Evolutionary conservation across 2,113 vertebrate species (phyloP), one percentile per base, ranked within the genome.

Genomic region (Triplophysa dalaica): DNA sequence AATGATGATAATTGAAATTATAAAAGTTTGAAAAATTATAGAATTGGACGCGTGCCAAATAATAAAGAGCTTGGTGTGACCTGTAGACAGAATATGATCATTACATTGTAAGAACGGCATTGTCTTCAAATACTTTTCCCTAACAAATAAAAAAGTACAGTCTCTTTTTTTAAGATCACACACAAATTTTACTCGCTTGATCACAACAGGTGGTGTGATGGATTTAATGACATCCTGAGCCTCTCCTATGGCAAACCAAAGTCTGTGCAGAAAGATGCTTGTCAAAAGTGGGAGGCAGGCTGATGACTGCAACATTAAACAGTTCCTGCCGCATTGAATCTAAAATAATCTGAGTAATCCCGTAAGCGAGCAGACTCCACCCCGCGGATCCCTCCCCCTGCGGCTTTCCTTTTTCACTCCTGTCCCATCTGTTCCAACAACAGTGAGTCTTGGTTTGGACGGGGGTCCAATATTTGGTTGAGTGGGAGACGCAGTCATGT

Each of bases 261-360:
- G 43, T 62, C n/a, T 61, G 19, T 64, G 78, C 17, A 45, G 62
- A 48, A 48, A 50, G 48, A 52, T 43, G 26, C 24, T 65, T 50
- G 24, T 76, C 22, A 76, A 72, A 29, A 24, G 38, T 75, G 45
- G 61, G 67, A 48, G 29, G n/a, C 38, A 82, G 69, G 77, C 77
- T 83, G 86, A 88, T 86, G 84, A 65, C 62, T 86, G 82, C 19
- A 74, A 79, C 58, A 80, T 58, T 38, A 89, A 91, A 89, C 86
- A 86, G 89, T 89, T 89, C 87, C 87, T 87, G 82, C 77, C 56
- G 86, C 88, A 91, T 90, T 92, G 89, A 90, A 87, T 86, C 86
- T 83, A 82, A 85, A 91, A 92, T 93, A 93, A 93, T 92, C 79
- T 89, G 84, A 78, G 89, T 92, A 92, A 93, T 93, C 91, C 89